Conservation (phyloP, 2,797 vertebrate species). For the Phalloptychus januarius region DNA sequence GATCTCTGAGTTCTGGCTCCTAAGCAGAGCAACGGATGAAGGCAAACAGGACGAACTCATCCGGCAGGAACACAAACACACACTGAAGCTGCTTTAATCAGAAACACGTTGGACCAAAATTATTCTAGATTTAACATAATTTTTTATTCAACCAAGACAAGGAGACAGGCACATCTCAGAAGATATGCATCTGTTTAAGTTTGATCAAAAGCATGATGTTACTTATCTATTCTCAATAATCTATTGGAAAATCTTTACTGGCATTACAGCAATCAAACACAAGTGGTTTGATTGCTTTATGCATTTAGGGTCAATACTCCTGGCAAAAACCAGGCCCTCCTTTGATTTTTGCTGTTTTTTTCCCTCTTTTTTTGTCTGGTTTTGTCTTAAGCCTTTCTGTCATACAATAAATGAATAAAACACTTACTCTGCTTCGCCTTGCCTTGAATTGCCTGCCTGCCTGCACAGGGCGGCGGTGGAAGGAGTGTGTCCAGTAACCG, state of each 20-base stretch:
- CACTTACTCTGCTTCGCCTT: not conserved
- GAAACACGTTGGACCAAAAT: not conserved
- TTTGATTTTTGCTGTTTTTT: no score
- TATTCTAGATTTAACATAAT: not conserved
- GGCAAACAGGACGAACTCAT: not conserved
- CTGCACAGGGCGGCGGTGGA: not conserved
- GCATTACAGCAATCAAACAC: not conserved
- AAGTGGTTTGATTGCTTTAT: not conserved
- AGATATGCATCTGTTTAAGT: not conserved
- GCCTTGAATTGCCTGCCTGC: no score
- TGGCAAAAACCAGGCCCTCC: no score
- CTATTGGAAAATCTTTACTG: not conserved
- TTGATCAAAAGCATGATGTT: no score
- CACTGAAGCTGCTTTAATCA: not conserved
- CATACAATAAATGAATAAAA: no score
- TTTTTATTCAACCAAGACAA: not conserved
- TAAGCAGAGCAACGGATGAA: not conserved
- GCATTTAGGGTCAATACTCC: not conserved
- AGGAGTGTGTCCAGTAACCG: no score
- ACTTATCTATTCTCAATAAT: not conserved
- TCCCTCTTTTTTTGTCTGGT: no score
- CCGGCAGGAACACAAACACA: not conserved
- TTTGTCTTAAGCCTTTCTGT: no score
- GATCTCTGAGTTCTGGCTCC: not conserved
- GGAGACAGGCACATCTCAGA: not conserved